These are phyloP conservation scores for Monochamus saltuarius DNA, from an alignment of 1,140 invertebrate genomes.

Conservation along the genomic window DNA sequence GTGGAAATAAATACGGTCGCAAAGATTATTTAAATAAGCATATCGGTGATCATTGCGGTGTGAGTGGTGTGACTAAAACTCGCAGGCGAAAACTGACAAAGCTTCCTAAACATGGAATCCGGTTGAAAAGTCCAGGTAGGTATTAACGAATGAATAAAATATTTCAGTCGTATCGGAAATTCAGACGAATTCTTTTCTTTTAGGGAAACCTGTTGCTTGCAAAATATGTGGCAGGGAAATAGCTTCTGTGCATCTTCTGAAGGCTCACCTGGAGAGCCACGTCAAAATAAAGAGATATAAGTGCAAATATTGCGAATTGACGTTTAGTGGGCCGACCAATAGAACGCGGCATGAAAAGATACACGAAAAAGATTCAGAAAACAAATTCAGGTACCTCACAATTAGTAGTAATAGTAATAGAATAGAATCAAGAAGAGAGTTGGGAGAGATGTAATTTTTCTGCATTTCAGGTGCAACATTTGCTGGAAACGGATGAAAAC, in stretches of 20 bases:
- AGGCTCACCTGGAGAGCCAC: slow-evolving; percentile 62
- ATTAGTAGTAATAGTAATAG: too few species aligned
- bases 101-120: too few species aligned
- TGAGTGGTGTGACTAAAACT: background rate
- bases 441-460: background rate
- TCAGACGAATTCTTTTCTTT: slow-evolving; percentile 37
- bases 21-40: slow-evolving; percentile 11
- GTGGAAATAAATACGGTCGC: slow-evolving; percentile 28
- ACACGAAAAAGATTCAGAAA: background rate
- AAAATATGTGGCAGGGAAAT: slow-evolving; percentile 59
- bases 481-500: background rate
- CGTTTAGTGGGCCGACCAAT: background rate
- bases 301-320: background rate
- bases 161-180: background rate
- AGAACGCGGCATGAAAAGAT: background rate
- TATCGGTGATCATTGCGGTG: background rate
- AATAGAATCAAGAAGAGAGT: too few species aligned
- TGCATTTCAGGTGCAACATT: slow-evolving; percentile 1
- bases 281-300: background rate
- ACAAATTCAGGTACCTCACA: background rate
- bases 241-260: slow-evolving; percentile 60
- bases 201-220: slow-evolving; percentile 55
- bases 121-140: background rate
- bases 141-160: background rate
- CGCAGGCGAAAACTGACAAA: slow-evolving; percentile 7